Percentiles rank a stretch among this genome's conserved stretches.
Evolutionary conservation across 1,140 invertebrate genomes (phyloP).

Genomic region (Lucilia sericata): DNA sequence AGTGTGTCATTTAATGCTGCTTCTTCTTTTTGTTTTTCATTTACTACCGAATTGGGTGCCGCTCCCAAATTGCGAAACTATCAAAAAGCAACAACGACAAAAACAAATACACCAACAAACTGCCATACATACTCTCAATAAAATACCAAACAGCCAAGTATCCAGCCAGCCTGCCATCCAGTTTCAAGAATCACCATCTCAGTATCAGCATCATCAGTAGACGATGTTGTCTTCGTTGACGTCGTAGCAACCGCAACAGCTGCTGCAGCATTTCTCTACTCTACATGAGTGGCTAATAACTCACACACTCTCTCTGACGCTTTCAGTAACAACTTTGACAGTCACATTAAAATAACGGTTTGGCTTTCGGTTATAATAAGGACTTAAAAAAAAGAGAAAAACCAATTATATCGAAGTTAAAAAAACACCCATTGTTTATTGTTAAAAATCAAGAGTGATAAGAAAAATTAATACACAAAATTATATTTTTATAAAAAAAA

Average conservation of each 20-base stretch:
- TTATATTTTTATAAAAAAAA: too few species aligned
- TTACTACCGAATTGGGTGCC: slow-evolving; percentile 27
- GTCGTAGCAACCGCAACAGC: neutral
- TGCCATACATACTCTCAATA: neutral
- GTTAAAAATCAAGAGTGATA: too few species aligned
- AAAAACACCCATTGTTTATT: too few species aligned
- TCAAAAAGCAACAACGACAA: slow-evolving; percentile 35
- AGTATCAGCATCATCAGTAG: neutral
- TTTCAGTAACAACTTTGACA: slow-evolving; percentile 19
- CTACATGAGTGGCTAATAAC: neutral
- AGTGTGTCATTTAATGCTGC: neutral
- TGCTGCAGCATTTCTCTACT: neutral
- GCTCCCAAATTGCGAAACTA: slow-evolving; percentile 47
- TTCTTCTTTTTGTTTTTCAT: neutral
- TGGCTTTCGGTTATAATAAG: neutral
- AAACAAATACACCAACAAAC: slow-evolving; percentile 42
- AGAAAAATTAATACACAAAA: too few species aligned
- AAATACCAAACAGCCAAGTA: neutral
- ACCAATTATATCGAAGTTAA: too few species aligned
- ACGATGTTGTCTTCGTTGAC: neutral
- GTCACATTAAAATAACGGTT: slow-evolving; percentile 1
- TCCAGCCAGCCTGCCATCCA: neutral
- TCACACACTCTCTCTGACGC: neutral
- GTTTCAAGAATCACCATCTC: neutral
- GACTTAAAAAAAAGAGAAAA: neutral